These are phyloP conservation scores for Himalopsyche phryganea DNA, from an alignment of 1,140 invertebrate species.

Conservation along the genomic window DNA sequence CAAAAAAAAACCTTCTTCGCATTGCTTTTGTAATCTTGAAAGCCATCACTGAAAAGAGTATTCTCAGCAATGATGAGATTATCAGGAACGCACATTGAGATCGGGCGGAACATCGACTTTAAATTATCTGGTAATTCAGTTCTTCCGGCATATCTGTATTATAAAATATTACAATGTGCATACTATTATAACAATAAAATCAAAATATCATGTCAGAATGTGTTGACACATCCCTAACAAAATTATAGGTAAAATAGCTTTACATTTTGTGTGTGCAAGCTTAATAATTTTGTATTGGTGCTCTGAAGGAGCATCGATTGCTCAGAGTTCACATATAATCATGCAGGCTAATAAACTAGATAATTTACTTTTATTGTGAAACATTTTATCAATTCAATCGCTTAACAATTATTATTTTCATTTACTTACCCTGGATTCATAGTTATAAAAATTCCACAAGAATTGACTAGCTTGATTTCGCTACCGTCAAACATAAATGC, in stretches of 20 bases:
- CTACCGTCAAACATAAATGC: slow-evolving; percentile 78
- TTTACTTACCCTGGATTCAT: slow-evolving; percentile 78
- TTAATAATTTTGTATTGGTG: too few species aligned
- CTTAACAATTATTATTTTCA: too few species aligned
- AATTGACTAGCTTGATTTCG: slow-evolving; percentile 68
- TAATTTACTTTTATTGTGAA: too few species aligned
- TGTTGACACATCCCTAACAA: too few species aligned
- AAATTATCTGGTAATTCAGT: slow-evolving; percentile 89
- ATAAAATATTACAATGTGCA: not conserved
- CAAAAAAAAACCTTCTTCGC: slow-evolving; percentile 67
- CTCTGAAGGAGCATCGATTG: too few species aligned
- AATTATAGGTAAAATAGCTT: too few species aligned
- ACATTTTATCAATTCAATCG: too few species aligned
- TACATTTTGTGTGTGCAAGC: too few species aligned
- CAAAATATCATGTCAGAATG: too few species aligned
- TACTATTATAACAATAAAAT: too few species aligned
- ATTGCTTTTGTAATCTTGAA: slow-evolving; percentile 70
- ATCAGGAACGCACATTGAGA: slow-evolving; percentile 92
- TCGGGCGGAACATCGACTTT: slow-evolving; percentile 90
- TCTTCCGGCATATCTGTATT: slow-evolving; percentile 66
- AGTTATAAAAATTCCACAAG: slow-evolving; percentile 85
- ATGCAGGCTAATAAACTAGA: too few species aligned
- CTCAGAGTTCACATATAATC: too few species aligned
- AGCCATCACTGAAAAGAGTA: slow-evolving; percentile 83
- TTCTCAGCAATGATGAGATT: slow-evolving; percentile 87